Conservation (phyloP, 2,888 invertebrate genomes). For the Agonopterix heracliana region DNA sequence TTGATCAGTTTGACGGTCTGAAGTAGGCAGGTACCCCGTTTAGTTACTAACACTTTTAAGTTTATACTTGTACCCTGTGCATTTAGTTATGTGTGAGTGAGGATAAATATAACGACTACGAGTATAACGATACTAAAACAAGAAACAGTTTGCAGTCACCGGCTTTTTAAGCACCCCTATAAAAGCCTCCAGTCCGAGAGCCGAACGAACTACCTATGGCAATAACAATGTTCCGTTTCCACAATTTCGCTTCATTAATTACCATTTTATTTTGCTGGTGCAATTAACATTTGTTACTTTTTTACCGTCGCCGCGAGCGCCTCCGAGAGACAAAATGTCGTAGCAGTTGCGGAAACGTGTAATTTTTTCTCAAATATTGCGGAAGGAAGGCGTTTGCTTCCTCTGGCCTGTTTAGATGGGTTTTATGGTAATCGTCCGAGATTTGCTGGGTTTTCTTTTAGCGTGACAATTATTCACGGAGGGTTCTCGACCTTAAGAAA, state of each 20-base stretch:
- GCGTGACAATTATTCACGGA: conserved; percentile 65
- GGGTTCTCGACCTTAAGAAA: conserved; percentile 50
- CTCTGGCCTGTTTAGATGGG: conserved; percentile 65
- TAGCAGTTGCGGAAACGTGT: conserved; percentile 63
- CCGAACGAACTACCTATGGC: conserved; percentile 22
- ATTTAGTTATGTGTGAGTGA: not conserved
- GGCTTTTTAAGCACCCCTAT: conserved; percentile 5
- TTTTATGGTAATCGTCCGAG: conserved; percentile 70
- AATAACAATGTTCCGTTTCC: conserved; percentile 47
- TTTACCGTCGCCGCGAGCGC: conserved; percentile 39
- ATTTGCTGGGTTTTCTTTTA: conserved; percentile 68
- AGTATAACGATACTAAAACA: conserved; percentile 3
- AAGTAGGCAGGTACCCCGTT: too few species aligned
- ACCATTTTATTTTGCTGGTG: conserved; percentile 55
- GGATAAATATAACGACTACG: not conserved
- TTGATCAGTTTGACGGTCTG: too few species aligned
- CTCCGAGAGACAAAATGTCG: conserved; percentile 59
- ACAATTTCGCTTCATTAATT: conserved; percentile 57
- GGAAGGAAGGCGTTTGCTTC: conserved; percentile 70
- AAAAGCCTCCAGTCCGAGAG: conserved; percentile 2
- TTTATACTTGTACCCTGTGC: too few species aligned
- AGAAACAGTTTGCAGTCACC: conserved; percentile 4
- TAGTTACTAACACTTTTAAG: too few species aligned
- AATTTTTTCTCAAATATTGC: conserved; percentile 72
- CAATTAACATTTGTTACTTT: conserved; percentile 66